Evolutionary conservation across 1,140 invertebrate genomes (phyloP).

Genomic region (Episyrphus balteatus): DNA sequence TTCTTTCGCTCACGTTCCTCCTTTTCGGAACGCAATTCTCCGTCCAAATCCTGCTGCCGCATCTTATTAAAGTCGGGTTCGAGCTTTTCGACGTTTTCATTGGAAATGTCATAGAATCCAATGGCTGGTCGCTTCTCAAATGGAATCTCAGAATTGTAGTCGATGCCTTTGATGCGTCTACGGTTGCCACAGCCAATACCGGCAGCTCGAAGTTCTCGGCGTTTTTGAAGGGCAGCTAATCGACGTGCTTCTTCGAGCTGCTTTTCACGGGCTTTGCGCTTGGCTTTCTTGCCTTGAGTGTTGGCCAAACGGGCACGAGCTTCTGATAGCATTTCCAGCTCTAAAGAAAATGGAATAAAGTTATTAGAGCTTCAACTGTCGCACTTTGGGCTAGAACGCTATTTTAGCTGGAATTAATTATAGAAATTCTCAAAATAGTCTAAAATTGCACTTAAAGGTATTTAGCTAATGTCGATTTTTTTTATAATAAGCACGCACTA

Average conservation of each 20-base stretch:
- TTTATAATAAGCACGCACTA: too few relatives aligned
- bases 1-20: constrained; percentile 82
- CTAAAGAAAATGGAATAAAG: constrained; percentile 50
- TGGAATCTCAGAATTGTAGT: constrained; percentile 97
- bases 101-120: constrained; percentile 90
- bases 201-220: constrained; percentile 90
- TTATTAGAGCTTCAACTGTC: too few relatives aligned
- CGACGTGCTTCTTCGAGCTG: constrained; percentile 95
- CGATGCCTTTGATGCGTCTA: constrained; percentile 55
- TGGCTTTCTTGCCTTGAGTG: constrained; percentile 99
- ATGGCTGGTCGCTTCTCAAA: constrained; percentile 88
- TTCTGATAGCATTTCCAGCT: constrained; percentile 98
- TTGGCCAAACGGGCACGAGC: constrained; percentile 95
- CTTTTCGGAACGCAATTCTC: constrained; percentile 76
- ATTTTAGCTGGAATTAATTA: too few relatives aligned
- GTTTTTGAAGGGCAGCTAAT: constrained; percentile 91
- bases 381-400: too few relatives aligned
- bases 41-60: constrained; percentile 86
- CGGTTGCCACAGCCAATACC: constrained; percentile 61
- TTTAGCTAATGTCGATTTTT: too few relatives aligned
- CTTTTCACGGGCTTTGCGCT: constrained; percentile 96
- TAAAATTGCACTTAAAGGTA: too few relatives aligned
- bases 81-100: constrained; percentile 77
- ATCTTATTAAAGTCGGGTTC: constrained; percentile 82
- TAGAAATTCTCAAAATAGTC: too few relatives aligned